Evolutionary conservation across 1,140 invertebrate species (phyloP).

Genomic region (Drosophila varians): DNA sequence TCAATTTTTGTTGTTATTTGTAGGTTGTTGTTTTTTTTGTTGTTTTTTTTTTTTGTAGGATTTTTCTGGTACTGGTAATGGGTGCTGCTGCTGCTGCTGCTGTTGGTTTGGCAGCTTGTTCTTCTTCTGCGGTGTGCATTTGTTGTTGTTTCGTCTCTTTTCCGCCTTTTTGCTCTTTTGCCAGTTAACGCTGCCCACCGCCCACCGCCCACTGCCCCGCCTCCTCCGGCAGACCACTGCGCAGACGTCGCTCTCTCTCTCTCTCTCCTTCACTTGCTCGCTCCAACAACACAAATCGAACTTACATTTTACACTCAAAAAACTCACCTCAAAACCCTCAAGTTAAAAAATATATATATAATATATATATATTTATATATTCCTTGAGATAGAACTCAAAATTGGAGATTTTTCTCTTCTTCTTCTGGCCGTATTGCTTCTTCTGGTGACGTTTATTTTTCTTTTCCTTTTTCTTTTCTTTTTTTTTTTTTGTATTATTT

Average conservation of each 20-base stretch:
- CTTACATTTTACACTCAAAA: conserved; percentile 7
- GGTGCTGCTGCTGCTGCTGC: conserved; percentile 31
- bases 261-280: too few species aligned
- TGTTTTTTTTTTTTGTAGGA: conserved; percentile 26
- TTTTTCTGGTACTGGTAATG: conserved; percentile 20
- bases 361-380: not conserved
- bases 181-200: conserved; percentile 17
- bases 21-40: conserved; percentile 21
- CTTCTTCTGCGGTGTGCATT: conserved; percentile 30
- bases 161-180: conserved; percentile 48
- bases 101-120: conserved; percentile 22
- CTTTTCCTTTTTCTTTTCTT: too few species aligned
- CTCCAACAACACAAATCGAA: too few species aligned
- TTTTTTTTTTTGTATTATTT: conserved; percentile 19
- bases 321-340: conserved; percentile 46
- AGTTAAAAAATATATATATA: not conserved
- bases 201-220: not conserved
- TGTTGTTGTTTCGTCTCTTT: conserved; percentile 58
- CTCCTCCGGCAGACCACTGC: conserved; percentile 12
- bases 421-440: not conserved
- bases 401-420: conserved; percentile 2
- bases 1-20: not conserved
- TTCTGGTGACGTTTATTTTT: conserved; percentile 5
- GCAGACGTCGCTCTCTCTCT: conserved; percentile 42
- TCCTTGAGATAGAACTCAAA: conserved; percentile 14